Percentiles rank a stretch among this genome's conserved stretches.
Evolutionary conservation across 2,113 vertebrate genomes (phyloP).

Genomic region (Merops nubicus): DNA sequence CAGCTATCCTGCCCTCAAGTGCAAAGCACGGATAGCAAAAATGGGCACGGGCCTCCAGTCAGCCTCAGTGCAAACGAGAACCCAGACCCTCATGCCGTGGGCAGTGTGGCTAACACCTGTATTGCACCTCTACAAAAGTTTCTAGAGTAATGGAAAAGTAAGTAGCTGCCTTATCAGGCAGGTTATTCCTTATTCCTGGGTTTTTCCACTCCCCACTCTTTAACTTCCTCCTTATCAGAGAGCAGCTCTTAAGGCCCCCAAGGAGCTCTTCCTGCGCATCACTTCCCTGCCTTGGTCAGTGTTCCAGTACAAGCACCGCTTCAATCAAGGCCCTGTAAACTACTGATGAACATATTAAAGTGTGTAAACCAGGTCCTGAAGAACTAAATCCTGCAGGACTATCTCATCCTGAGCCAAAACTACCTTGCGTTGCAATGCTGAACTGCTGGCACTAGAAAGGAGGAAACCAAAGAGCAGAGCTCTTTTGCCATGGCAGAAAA

Average conservation of each 20-base stretch:
- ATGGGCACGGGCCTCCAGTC: neutral
- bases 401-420: neutral
- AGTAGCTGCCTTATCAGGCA: neutral
- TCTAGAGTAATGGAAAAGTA: neutral
- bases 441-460: too few species aligned
- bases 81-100: rapidly evolving
- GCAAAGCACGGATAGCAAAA: neutral
- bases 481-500: neutral
- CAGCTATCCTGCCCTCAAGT: neutral
- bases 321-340: rapidly evolving
- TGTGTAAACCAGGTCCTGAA: neutral
- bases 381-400: neutral
- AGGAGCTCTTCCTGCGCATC: neutral
- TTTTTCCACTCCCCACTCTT: neutral
- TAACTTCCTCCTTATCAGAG: neutral
- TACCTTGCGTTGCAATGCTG: neutral
- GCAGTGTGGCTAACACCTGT: neutral
- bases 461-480: neutral
- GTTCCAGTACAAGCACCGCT: neutral
- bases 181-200: neutral
- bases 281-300: neutral
- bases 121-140: neutral
- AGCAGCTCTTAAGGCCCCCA: neutral
- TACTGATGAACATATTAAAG: neutral
- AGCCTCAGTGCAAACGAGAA: neutral